Evolutionary conservation across 1,140 invertebrate species (phyloP), one percentile per base, ranked within the genome.

Genomic region (Drosophila micromelanica): DNA sequence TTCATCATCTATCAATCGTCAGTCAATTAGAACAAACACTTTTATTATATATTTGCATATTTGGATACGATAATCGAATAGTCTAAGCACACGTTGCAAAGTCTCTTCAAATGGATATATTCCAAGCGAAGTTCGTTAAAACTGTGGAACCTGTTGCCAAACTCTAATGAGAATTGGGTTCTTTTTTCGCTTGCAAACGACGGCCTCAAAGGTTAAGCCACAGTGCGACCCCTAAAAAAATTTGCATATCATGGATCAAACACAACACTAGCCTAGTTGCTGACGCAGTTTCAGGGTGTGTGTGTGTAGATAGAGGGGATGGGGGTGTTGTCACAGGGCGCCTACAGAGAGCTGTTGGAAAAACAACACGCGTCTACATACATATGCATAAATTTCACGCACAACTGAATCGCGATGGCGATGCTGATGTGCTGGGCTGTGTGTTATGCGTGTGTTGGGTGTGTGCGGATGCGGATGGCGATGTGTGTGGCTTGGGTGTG

Each of bases 331-430:
- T 13, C 11, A 9, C 20, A 48, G 46, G 40, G 27, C 20, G 30
- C 6, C 40, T 6, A 9, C 17, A 46, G 52, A 32, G 62, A 43
- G 35, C 61, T 52, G 70, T 60, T 60, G 55, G 49, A 49, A 70
- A 70, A 63, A 74, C 59, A 74, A 63, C 57, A 70, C 57, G 65
- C 57, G 38, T 61, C 51, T 73, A 75, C 73, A 75, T 64, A 75
- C 61, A 72, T 72, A 72, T 75, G 73, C 73, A 75, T 87, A 87
- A 84, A 87, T 87, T 87, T 87, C 61, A 87, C 82, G 79, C 82
- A 79, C 84, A 87, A 89, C 76, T 89, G 82, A 79, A 79, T 79
- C 62, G 64, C 76, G 64, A 62, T 76, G 68, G 4, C 46, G n/a
- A 5, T 20, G 52, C 4, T 49, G 55, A 27, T 54, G 56, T 57